A percentile compares a stretch with the other conserved stretches of the same genome.
Evolutionary conservation across 2,888 invertebrate genomes (phyloP).

Genomic region (Elegia similella): DNA sequence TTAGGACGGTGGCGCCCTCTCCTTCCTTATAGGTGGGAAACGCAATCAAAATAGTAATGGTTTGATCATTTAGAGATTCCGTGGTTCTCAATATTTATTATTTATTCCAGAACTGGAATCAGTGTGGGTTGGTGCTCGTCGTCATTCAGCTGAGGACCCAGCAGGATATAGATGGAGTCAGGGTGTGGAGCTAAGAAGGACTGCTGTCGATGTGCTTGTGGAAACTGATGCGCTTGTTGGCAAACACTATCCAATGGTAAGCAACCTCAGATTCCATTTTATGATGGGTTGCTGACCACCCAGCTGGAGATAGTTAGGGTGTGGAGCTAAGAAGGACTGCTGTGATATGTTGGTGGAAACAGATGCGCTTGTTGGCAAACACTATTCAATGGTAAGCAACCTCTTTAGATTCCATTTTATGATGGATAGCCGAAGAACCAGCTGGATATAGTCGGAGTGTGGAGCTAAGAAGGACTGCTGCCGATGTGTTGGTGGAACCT

Average conservation of each 20-base stretch:
- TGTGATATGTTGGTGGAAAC: no score
- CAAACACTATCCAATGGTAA: conserved; percentile 57
- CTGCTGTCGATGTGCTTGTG: conserved; percentile 53
- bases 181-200: conserved; percentile 58
- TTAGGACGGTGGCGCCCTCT: no score
- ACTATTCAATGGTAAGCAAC: no score
- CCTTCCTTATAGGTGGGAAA: no score
- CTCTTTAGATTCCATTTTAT: no score
- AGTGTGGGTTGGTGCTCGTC: conserved; percentile 67
- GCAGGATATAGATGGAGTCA: conserved; percentile 63
- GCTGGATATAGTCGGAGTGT: conserved; percentile 58
- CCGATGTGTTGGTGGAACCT: conserved; percentile 46
- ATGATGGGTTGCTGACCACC: no score
- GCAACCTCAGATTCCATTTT: conserved; percentile 10
- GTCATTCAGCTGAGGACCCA: conserved; percentile 58
- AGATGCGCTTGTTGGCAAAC: no score
- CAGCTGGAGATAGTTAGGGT: no score
- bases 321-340: no score
- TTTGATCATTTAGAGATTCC: no score
- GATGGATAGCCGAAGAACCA: conserved; percentile 59
- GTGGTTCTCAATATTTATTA: background rate
- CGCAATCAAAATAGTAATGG: no score
- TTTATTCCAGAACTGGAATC: conserved; percentile 51
- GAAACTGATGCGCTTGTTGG: conserved; percentile 39
- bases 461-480: conserved; percentile 59